Conservation (phyloP, 2,113 vertebrate genomes). For the Sardina pilchardus region DNA sequence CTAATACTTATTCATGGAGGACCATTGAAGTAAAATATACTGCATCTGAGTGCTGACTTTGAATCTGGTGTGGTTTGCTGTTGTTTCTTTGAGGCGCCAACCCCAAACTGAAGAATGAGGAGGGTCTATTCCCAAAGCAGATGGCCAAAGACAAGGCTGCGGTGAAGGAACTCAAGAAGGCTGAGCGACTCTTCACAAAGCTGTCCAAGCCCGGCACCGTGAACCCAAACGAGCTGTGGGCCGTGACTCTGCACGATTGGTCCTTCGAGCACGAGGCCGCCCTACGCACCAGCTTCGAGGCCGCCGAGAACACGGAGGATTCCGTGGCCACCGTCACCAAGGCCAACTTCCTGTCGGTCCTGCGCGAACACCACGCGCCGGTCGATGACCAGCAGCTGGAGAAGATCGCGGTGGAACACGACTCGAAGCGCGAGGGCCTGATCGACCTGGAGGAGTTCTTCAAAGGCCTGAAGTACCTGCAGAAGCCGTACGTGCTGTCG, state of each 20-base stretch:
- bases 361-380: conserved; percentile 62
- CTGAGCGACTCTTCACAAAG: conserved; percentile 64
- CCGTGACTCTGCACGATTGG: conserved; percentile 80
- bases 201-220: conserved; percentile 56
- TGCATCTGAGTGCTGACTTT: not conserved
- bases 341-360: conserved; percentile 65
- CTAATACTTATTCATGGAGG: not conserved
- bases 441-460: conserved; percentile 75
- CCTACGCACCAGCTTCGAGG: conserved; percentile 61
- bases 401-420: conserved; percentile 63
- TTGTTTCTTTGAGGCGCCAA: conserved; percentile 73
- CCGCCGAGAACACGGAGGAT: conserved; percentile 44
- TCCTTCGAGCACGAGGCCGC: conserved; percentile 68
- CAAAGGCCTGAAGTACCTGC: conserved; percentile 76
- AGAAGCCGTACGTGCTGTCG: conserved; percentile 71
- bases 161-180: conserved; percentile 66
- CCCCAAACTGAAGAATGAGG: conserved; percentile 75
- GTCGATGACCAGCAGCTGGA: conserved; percentile 54
- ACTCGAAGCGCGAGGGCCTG: conserved; percentile 53
- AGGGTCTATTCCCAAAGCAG: conserved; percentile 63
- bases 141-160: conserved; percentile 70
- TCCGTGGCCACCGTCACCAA: conserved; percentile 63
- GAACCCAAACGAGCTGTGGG: conserved; percentile 72
- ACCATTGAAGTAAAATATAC: not conserved
- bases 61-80: not conserved